Conservation (phyloP, 2,113 vertebrate genomes). For the Motacilla alba region DNA sequence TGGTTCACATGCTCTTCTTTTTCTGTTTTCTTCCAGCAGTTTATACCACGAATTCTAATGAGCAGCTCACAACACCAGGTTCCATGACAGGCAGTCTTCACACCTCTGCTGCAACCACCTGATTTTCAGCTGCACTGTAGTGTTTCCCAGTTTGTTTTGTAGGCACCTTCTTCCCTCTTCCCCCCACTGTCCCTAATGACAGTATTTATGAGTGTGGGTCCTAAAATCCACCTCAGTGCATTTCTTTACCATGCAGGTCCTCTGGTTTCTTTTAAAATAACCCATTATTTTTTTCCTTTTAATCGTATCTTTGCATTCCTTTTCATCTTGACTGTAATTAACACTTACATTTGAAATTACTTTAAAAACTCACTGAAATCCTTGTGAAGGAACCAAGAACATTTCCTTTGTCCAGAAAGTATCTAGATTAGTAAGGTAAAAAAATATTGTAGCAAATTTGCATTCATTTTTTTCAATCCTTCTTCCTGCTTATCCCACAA, state of each 20-base stretch:
- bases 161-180: not conserved
- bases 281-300: not conserved
- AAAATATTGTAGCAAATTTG: not conserved
- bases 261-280: not conserved
- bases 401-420: not conserved
- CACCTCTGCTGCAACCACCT: not conserved
- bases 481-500: not conserved
- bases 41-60: not conserved
- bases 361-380: not conserved
- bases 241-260: fast-evolving
- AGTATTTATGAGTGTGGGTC: not conserved
- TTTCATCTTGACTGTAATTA: not conserved
- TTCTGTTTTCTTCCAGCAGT: fast-evolving
- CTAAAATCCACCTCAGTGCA: not conserved
- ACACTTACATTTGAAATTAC: not conserved
- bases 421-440: not conserved
- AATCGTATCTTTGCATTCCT: not conserved
- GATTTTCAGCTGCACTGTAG: not conserved
- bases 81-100: not conserved
- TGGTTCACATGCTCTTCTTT: not conserved
- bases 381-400: not conserved
- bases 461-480: not conserved
- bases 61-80: not conserved
- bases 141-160: not conserved
- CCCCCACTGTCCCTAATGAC: not conserved